Evolutionary conservation across 2,113 vertebrate genomes (phyloP).

Genomic region (Gallinago jamesoni): DNA sequence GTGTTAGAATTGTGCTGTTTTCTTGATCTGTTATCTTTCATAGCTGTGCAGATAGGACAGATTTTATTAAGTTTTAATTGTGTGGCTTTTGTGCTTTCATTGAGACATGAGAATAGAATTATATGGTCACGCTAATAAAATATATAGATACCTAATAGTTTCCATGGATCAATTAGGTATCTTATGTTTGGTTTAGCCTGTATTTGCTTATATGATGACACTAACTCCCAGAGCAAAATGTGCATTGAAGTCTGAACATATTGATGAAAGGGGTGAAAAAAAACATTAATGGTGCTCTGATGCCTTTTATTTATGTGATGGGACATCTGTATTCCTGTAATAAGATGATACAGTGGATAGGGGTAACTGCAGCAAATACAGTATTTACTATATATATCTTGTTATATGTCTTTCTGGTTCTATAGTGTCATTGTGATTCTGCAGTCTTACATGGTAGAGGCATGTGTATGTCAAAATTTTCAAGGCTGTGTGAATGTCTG

Average conservation of each 20-base stretch:
- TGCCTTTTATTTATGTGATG: neutral
- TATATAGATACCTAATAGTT: neutral
- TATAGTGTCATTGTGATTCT: neutral
- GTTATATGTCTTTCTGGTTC: neutral
- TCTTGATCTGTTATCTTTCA: neutral
- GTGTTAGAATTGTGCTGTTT: neutral
- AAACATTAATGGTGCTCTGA: neutral
- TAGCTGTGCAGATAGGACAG: neutral
- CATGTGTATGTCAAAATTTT: neutral
- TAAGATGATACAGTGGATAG: neutral
- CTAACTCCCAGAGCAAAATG: neutral
- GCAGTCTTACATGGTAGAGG: neutral
- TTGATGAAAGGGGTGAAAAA: neutral
- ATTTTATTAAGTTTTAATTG: conserved; percentile 34
- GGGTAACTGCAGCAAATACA: neutral
- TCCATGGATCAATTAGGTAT: neutral
- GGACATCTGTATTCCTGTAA: neutral
- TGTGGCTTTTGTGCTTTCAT: neutral
- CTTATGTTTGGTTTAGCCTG: neutral
- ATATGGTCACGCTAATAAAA: neutral
- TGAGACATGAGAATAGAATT: neutral
- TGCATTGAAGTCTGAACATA: neutral
- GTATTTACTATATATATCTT: neutral
- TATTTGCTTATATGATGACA: neutral
- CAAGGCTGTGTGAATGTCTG: neutral